A percentile compares a stretch with the other conserved stretches of the same genome.
These are phyloP conservation scores for Dendrolimus pini DNA, from an alignment of 2,888 invertebrate genomes.

Conservation along the genomic window DNA sequence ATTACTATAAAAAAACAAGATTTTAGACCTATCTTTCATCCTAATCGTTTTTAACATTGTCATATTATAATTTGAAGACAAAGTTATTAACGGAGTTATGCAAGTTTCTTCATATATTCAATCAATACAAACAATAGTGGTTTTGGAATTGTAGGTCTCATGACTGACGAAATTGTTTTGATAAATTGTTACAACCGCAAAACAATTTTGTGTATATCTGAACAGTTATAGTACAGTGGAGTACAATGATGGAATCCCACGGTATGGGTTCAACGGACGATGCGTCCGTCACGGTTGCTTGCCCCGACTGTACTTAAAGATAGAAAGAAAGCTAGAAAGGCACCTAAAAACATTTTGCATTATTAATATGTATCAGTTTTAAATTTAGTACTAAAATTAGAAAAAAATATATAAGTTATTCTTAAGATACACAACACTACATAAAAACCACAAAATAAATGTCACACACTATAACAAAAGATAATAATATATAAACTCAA, in stretches of 20 bases:
- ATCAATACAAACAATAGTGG: not conserved
- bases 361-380: too few relatives aligned
- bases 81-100: too few relatives aligned
- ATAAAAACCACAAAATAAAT: too few relatives aligned
- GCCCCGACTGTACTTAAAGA: constrained; percentile 35
- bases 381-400: too few relatives aligned
- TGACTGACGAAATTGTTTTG: constrained; percentile 7
- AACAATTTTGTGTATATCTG: constrained; percentile 41
- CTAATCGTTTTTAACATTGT: too few relatives aligned
- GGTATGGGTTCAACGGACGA: constrained; percentile 57
- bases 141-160: not conserved
- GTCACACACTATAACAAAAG: too few relatives aligned
- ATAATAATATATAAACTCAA: too few relatives aligned
- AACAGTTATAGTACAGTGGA: constrained; percentile 50
- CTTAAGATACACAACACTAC: too few relatives aligned
- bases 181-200: constrained; percentile 35
- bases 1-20: too few relatives aligned
- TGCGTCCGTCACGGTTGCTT: constrained; percentile 49
- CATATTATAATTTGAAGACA: too few relatives aligned
- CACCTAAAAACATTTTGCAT: constrained; percentile 7
- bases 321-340: constrained; percentile 12
- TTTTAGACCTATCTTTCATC: too few relatives aligned
- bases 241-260: constrained; percentile 60
- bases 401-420: too few relatives aligned
- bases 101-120: not conserved